Base-by-base conservation (phyloP, 2,888 invertebrate genomes). In the Trissolcus brochymenae region DNA sequence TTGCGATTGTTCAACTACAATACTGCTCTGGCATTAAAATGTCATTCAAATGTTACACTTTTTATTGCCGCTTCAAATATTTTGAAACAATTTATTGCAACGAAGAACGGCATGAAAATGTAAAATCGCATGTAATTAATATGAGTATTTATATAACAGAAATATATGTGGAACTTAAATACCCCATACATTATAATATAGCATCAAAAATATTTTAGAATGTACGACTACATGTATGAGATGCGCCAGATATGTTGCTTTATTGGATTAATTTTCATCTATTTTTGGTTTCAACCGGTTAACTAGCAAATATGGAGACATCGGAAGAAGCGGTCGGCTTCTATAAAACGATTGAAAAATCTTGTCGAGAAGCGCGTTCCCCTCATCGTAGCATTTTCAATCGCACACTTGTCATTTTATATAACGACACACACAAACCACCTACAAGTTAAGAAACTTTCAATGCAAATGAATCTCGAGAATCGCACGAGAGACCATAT, bases 1-100 rank as follows among this genome's bases (percentile, higher is more conserved):
- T 68, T 62, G 61, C 75, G 21, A 75, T 75, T 75, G 68, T 75
- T 57, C 75, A 49, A 13, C 53, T 53, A 70, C 55, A 70, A 71
- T 71, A 40, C 51, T 11, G n/a, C 16, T 6, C 46, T 66, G 65
- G 60, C 53, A 66, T 66, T 71, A 29, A 64, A 71, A 43, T 71
- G 62, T 53, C 64, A 64, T 50, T 57, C 51, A 21, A 53, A 57
- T 56, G 50, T 50, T 57, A 19, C 46, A 25, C 51, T 62, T 53
- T 62, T 53, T 51, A 43, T 62, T 51, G 51, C 51, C 46, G 16
- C 6, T 16, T 46, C 9, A 35, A 35, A 35, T 46, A 46, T 46
- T 16, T n/a, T 16, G 46, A 46, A 46, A 46, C 16, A 46, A 16
- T 46, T 46, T 16, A 35, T 35, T 6, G 11, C 9, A 35, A 35